These are phyloP conservation scores for Sebastes fasciatus DNA, from an alignment of 2,113 vertebrate species.

Conservation along the genomic window DNA sequence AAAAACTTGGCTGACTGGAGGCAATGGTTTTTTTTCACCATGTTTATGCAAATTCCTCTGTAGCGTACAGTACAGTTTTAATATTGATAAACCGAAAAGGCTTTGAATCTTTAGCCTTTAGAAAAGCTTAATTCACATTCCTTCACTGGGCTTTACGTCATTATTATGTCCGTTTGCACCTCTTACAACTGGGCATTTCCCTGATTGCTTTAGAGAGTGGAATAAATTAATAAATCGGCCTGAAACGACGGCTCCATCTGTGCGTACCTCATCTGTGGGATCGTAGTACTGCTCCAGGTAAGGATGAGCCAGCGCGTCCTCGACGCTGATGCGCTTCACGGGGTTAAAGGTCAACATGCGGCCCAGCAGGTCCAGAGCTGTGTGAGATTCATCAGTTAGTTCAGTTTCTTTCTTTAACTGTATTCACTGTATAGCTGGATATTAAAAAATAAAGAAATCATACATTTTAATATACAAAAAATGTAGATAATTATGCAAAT, in stretches of 20 bases:
- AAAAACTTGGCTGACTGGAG: neutral
- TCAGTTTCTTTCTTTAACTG: neutral
- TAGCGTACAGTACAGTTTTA: too few relatives aligned
- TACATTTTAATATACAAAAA: neutral
- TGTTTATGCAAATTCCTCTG: too few relatives aligned
- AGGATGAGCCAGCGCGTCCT: conserved; percentile 90
- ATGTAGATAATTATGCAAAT: too few relatives aligned
- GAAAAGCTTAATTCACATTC: too few relatives aligned
- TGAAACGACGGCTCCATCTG: neutral
- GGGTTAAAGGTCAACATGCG: conserved; percentile 95
- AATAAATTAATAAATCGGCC: neutral
- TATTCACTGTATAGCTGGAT: neutral
- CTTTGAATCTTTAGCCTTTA: too few relatives aligned
- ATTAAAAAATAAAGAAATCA: neutral
- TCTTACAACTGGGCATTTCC: neutral
- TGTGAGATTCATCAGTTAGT: conserved; percentile 17
- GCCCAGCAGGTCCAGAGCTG: conserved; percentile 91
- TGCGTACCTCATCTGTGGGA: conserved; percentile 91
- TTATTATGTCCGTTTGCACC: neutral
- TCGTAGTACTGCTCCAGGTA: conserved; percentile 96
- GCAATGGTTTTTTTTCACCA: too few relatives aligned
- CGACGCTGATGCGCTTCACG: conserved; percentile 91
- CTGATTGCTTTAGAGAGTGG: neutral
- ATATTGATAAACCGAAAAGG: too few relatives aligned
- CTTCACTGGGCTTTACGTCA: too few relatives aligned